phyloP scores from a whole-genome alignment of 2,113 vertebrate genomes.

The Oreochromis tanganicae region DNA sequence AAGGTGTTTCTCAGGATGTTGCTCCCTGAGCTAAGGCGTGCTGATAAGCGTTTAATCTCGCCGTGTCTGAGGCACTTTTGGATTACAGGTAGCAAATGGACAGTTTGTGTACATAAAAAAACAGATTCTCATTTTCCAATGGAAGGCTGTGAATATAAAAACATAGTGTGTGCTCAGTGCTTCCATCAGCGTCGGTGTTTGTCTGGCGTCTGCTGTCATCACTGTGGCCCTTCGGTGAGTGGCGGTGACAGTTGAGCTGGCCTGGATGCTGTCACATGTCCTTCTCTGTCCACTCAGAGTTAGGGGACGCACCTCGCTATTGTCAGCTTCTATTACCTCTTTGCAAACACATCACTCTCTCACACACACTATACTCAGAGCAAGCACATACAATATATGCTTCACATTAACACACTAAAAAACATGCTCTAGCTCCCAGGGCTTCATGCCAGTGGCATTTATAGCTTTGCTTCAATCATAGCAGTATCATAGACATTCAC shows the following conservation, averaged over 20 bases:
- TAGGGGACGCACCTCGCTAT: slow-evolving; percentile 53
- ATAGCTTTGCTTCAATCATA: not conserved
- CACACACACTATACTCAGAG: not conserved
- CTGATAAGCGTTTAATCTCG: not conserved
- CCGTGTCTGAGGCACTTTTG: not conserved
- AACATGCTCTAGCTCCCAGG: not conserved
- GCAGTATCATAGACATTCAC: not conserved
- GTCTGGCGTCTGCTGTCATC: slow-evolving; percentile 61
- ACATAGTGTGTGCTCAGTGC: not conserved
- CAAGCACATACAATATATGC: not conserved
- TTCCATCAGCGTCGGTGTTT: slow-evolving; percentile 26
- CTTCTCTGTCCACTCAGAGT: slow-evolving; percentile 62
- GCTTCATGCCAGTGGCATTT: not conserved
- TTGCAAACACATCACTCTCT: not conserved
- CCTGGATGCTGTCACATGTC: slow-evolving; percentile 65
- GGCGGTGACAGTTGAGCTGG: slow-evolving; percentile 55
- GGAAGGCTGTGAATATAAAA: not conserved
- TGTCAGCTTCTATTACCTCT: slow-evolving; percentile 66
- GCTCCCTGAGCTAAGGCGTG: not conserved
- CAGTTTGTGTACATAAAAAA: not conserved
- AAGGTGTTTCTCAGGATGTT: not conserved
- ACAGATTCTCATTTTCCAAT: not conserved
- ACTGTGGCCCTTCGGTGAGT: slow-evolving; percentile 31
- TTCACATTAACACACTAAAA: not conserved
- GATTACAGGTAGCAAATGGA: not conserved